Evolutionary conservation across 1,140 invertebrate genomes (phyloP).

Genomic region (Papilio polytes): DNA sequence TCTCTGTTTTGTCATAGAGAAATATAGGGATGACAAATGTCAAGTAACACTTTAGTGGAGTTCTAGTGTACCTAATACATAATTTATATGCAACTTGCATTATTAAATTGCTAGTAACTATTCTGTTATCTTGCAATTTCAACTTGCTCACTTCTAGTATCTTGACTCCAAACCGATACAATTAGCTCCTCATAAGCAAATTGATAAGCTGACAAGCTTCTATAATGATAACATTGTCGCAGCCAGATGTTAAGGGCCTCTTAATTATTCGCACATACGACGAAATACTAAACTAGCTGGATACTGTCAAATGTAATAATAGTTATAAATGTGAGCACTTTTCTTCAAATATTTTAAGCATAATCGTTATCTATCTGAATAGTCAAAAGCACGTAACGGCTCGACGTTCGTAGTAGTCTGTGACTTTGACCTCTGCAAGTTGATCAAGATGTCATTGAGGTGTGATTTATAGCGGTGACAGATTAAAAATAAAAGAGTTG

Average conservation of each 20-base stretch:
- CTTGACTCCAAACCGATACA: slow-evolving; percentile 33
- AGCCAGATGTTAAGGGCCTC: slow-evolving; percentile 25
- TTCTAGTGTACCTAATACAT: background rate
- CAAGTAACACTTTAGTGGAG: no score
- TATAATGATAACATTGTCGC: slow-evolving; percentile 33
- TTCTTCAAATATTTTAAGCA: no score
- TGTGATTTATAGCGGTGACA: background rate
- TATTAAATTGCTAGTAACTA: slow-evolving; percentile 24
- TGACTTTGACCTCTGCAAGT: background rate
- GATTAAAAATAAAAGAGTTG: slow-evolving; percentile 40
- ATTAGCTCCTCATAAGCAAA: slow-evolving; percentile 34
- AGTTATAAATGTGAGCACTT: no score
- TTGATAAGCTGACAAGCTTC: slow-evolving; percentile 29
- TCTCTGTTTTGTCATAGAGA: no score
- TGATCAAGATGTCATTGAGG: slow-evolving; percentile 21
- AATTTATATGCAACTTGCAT: background rate
- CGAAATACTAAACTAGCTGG: background rate
- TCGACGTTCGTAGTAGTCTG: background rate
- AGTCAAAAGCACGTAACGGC: no score
- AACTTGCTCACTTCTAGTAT: slow-evolving; percentile 30
- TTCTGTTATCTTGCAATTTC: slow-evolving; percentile 31
- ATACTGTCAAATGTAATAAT: background rate
- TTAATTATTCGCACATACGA: slow-evolving; percentile 13
- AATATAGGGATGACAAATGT: no score
- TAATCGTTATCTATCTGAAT: no score